Conservation (phyloP, 2,888 invertebrate genomes). For the Drosophila multiciliata region DNA sequence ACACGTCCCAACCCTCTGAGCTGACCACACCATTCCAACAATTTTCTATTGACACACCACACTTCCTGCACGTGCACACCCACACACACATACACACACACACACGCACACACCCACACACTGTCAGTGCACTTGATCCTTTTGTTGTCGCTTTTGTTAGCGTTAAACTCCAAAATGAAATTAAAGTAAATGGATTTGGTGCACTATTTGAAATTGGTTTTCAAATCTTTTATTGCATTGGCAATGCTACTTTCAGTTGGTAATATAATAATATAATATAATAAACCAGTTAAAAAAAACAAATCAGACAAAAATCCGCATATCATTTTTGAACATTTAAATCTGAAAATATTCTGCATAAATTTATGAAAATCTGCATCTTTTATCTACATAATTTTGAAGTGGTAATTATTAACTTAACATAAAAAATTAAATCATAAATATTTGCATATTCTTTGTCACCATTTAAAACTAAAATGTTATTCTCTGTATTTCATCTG, state of each 20-base stretch:
- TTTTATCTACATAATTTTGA: no score
- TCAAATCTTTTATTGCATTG: not conserved
- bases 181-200: not conserved
- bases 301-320: not conserved
- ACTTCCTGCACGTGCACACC: conserved; percentile 5
- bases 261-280: no score
- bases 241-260: not conserved
- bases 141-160: not conserved
- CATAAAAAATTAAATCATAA: not conserved
- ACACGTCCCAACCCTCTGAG: not conserved
- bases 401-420: not conserved
- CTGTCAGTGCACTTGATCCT: not conserved
- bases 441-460: not conserved
- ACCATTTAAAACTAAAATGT: no score
- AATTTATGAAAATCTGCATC: no score
- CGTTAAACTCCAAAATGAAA: not conserved
- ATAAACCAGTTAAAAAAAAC: not conserved
- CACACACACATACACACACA: not conserved
- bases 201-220: not conserved
- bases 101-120: not conserved
- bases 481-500: not conserved
- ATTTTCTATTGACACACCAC: conserved; percentile 6
- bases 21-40: not conserved
- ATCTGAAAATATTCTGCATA: not conserved
- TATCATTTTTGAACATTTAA: not conserved